Evolutionary conservation across 2,888 invertebrate species (phyloP).

Genomic region (Tryphoninae sp.): DNA sequence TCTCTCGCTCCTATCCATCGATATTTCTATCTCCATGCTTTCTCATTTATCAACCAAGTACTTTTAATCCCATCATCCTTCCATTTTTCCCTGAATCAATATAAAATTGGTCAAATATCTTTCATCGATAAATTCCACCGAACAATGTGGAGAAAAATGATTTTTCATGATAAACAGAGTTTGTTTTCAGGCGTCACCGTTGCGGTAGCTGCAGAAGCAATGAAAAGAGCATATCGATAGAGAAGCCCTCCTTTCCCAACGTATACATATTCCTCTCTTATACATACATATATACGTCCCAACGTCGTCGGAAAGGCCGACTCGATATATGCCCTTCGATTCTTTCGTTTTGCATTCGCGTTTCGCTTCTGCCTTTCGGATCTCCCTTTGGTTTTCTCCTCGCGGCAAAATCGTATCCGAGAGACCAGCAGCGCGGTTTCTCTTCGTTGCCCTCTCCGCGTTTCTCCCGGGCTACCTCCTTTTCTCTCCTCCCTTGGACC

Average conservation of each 20-base stretch:
- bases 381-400: constrained; percentile 72
- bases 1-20: too few relatives aligned
- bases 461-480: constrained; percentile 73
- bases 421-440: constrained; percentile 66
- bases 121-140: too few relatives aligned
- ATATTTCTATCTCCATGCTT: too few relatives aligned
- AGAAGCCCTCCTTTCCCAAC: background rate
- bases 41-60: too few relatives aligned
- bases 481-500: constrained; percentile 68
- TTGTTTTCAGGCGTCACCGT: background rate
- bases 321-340: constrained; percentile 77
- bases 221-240: background rate
- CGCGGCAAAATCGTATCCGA: constrained; percentile 55
- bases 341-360: constrained; percentile 76
- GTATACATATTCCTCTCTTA: background rate
- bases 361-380: constrained; percentile 72
- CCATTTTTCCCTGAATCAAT: too few relatives aligned
- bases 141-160: too few relatives aligned
- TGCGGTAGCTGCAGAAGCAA: background rate
- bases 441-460: constrained; percentile 71
- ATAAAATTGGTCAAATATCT: too few relatives aligned
- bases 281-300: constrained; percentile 58
- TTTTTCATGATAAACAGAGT: too few relatives aligned
- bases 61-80: too few relatives aligned
- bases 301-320: constrained; percentile 69